Evolutionary conservation across 2,113 vertebrate species (phyloP), one percentile per base, ranked within the genome.

Genomic region (Dolichotis patagonum): DNA sequence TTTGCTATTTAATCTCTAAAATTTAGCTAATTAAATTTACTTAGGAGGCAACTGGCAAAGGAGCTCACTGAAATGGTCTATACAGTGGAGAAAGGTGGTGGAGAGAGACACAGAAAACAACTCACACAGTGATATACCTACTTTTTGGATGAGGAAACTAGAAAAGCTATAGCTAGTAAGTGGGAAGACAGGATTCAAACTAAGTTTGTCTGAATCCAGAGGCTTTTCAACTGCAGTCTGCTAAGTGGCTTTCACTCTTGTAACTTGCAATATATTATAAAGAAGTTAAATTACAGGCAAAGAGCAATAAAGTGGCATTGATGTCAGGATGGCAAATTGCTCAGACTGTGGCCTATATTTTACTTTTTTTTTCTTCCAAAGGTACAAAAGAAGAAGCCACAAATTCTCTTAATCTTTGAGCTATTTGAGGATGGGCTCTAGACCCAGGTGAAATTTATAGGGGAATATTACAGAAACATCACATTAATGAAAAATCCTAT

Each of bases 381-480:
- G 20, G 11, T 28, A 5, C 14, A 46, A 32, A 43, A 92, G 28
- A 1, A 83, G 3, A 24, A 90, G 54, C 2, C 2, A 60, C 20
- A 32, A n/a, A 13, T n/a, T 78, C 7, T 41, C 84, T 73, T 46
- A 19, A 19, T n/a, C 22, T 82, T 38, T 80, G 7, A 84, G 26
- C 54, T 24, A 5, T 2, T 67, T 69, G 84, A 69, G 4, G 62
- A 43, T 7, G 75, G 32, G 2, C 2, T 6, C 58, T 38, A 1
- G 22, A 32, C 35, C 20, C 7, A 24, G 0, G 3, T 35, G 11
- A 81, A 73, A 82, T 63, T 30, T 75, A 10, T 85, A 11, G 83
- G 43, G 41, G 0, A 0, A 1, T 56, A 1, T 49, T 14, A 67
- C 0, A 84, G 20, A 11, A 65, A 1, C 14, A 69, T 58, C 41